Conservation (phyloP, 1,140 invertebrate species). For the Calycopis cecrops region DNA sequence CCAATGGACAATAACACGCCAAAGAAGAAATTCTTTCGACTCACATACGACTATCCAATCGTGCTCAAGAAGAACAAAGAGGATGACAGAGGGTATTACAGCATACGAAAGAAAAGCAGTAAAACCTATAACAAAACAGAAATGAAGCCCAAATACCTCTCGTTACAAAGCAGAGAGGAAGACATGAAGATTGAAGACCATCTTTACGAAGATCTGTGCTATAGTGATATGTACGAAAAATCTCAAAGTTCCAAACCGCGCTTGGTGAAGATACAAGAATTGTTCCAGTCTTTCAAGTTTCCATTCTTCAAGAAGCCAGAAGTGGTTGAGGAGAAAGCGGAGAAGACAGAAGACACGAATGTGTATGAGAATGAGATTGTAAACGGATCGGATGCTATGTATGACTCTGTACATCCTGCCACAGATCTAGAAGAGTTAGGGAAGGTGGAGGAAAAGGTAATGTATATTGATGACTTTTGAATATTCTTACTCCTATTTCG, state of each 20-base stretch:
- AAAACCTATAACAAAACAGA: constrained; percentile 44
- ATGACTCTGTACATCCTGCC: constrained; percentile 50
- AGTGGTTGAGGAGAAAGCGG: constrained; percentile 26
- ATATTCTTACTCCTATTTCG: no score
- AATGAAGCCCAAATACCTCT: constrained; percentile 50
- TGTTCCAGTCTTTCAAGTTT: constrained; percentile 56
- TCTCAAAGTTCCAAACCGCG: constrained; percentile 39
- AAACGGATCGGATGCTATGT: constrained; percentile 44
- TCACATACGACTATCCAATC: constrained; percentile 59
- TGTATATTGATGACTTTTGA: no score
- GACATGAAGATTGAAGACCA: constrained; percentile 49
- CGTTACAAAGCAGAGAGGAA: constrained; percentile 42
- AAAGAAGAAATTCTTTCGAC: constrained; percentile 50
- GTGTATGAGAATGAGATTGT: constrained; percentile 52
- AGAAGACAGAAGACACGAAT: constrained; percentile 27
- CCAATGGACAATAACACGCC: constrained; percentile 53
- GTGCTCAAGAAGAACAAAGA: constrained; percentile 44
- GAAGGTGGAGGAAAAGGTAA: constrained; percentile 18
- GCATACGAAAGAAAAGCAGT: constrained; percentile 40
- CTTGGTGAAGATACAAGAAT: constrained; percentile 57
- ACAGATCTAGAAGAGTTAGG: constrained; percentile 25
- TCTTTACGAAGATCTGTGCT: constrained; percentile 63
- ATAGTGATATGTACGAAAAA: constrained; percentile 42
- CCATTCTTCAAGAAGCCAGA: constrained; percentile 52
- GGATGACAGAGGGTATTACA: constrained; percentile 58